Conservation (phyloP, 2,888 invertebrate genomes). For the Thymelicus sylvestris region DNA sequence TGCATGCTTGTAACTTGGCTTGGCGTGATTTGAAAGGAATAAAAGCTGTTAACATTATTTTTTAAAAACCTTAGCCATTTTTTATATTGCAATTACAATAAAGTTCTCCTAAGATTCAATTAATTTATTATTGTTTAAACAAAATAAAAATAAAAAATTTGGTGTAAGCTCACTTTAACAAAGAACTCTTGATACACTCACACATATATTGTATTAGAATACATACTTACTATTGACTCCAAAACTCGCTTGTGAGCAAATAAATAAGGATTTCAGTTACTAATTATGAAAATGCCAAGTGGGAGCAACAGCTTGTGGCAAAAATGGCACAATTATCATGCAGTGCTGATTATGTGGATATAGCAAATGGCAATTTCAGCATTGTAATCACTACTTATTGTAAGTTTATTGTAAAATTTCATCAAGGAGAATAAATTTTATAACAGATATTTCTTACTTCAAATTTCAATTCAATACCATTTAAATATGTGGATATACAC, state of each 20-base stretch:
- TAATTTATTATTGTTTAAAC: too few relatives aligned
- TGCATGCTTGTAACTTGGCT: neutral
- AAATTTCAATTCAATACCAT: too few relatives aligned
- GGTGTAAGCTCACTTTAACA: neutral
- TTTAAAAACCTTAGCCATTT: too few relatives aligned
- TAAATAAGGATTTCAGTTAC: conserved; percentile 59
- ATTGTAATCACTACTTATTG: conserved; percentile 40
- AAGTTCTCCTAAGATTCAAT: too few relatives aligned
- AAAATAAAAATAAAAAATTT: neutral
- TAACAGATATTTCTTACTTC: too few relatives aligned
- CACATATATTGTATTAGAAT: conserved; percentile 44
- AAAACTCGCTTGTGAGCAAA: conserved; percentile 79
- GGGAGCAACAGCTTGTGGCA: conserved; percentile 16
- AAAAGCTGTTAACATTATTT: too few relatives aligned
- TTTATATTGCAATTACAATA: too few relatives aligned
- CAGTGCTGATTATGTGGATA: conserved; percentile 5
- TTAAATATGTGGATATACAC: too few relatives aligned
- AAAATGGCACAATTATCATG: conserved; percentile 1
- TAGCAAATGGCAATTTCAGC: conserved; percentile 14
- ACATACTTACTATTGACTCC: conserved; percentile 81
- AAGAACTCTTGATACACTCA: neutral
- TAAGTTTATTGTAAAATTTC: conserved; percentile 33
- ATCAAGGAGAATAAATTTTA: neutral
- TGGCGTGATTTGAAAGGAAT: too few relatives aligned
- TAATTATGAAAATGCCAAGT: conserved; percentile 23